phyloP scores from a whole-genome alignment of 2,113 vertebrate genomes.

The Brienomyrus longianalis region DNA sequence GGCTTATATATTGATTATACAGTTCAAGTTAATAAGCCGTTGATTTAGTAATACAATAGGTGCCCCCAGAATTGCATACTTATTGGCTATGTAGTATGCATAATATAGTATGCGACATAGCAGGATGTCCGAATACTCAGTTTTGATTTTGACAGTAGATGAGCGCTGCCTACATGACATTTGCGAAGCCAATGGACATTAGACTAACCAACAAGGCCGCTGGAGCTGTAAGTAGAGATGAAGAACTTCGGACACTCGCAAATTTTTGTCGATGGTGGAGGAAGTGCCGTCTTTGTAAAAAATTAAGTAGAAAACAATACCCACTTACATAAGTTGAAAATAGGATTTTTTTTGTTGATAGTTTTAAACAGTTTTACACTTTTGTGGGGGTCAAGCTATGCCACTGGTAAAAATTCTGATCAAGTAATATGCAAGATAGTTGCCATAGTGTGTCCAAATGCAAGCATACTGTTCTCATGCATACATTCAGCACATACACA shows the following conservation, averaged over 20 bases:
- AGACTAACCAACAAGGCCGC: background rate
- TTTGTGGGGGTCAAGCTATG: background rate
- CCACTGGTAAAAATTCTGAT: background rate
- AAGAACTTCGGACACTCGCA: background rate
- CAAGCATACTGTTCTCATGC: background rate
- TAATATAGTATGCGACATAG: background rate
- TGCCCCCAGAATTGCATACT: background rate
- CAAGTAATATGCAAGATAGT: background rate
- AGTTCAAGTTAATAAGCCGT: background rate
- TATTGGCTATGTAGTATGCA: background rate
- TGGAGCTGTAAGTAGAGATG: background rate
- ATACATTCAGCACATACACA: background rate
- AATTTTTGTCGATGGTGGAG: background rate
- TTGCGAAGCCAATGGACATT: background rate
- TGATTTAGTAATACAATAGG: background rate
- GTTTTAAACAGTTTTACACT: background rate
- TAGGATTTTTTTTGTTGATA: background rate
- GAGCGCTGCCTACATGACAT: background rate
- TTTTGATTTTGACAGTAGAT: background rate
- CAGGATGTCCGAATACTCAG: background rate
- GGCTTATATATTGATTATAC: background rate
- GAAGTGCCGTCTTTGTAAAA: background rate
- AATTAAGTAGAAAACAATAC: background rate
- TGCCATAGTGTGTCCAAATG: background rate
- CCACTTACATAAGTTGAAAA: background rate